Evolutionary conservation across 2,113 vertebrate genomes (phyloP).

Genomic region (Corynorhinus townsendii): DNA sequence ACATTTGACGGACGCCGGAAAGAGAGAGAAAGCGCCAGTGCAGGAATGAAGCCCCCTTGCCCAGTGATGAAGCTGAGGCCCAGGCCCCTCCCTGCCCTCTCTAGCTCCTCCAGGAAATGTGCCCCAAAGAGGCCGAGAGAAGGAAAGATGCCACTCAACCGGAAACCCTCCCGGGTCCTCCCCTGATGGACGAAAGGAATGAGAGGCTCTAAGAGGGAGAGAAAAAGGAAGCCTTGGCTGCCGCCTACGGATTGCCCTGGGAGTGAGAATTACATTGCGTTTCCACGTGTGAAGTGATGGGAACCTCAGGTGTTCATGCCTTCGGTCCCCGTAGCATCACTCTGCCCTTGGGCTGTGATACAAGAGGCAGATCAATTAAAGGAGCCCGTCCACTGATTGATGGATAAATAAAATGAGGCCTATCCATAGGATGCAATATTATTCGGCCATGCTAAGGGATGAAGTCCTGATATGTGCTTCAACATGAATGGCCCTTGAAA

Average conservation of each 20-base stretch:
- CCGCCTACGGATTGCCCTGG: too few relatives aligned
- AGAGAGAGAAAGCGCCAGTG: neutral
- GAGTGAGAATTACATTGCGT: too few relatives aligned
- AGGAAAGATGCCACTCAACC: neutral
- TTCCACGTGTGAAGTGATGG: neutral
- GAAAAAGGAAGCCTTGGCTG: neutral
- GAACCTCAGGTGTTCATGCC: neutral
- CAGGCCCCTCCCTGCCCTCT: too few relatives aligned
- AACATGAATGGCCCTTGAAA: neutral
- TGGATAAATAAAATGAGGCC: neutral
- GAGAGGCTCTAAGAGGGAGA: neutral
- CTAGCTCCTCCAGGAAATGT: neutral
- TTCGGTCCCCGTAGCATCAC: neutral
- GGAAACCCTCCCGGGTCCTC: neutral
- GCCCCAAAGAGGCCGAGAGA: neutral
- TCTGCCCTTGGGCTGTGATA: neutral
- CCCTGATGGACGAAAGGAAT: too few relatives aligned
- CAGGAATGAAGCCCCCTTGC: neutral
- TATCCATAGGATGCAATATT: neutral
- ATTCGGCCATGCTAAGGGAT: neutral
- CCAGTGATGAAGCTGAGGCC: neutral
- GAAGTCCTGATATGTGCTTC: neutral
- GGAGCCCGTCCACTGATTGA: neutral
- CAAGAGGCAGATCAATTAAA: neutral
- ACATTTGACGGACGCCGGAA: neutral